Conservation (phyloP, 2,888 invertebrate species). For the Allygus modestus region DNA sequence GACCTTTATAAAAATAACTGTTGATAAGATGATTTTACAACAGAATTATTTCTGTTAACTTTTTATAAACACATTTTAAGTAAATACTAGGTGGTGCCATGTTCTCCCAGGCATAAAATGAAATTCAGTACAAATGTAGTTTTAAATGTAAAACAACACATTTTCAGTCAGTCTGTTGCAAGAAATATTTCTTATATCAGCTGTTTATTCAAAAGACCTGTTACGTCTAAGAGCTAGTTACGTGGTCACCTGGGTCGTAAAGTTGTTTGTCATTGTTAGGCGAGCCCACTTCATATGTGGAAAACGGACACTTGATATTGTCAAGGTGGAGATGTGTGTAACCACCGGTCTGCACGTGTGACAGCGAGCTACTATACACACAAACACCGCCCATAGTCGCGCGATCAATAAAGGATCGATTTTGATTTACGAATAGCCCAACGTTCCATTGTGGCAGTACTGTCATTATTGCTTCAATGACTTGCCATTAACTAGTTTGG, state of each 20-base stretch:
- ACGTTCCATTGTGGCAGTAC: neutral
- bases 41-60: too few species aligned
- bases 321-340: neutral
- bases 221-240: too few species aligned
- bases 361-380: neutral
- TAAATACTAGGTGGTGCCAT: too few species aligned
- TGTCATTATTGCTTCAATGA: neutral
- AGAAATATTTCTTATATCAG: too few species aligned
- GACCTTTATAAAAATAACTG: too few species aligned
- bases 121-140: too few species aligned
- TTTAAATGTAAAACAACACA: too few species aligned
- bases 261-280: neutral
- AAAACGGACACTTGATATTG: neutral
- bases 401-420: neutral
- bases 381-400: neutral
- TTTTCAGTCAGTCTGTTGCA: too few species aligned
- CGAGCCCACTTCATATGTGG: neutral
- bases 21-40: too few species aligned
- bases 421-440: neutral
- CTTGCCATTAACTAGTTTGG: neutral
- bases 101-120: too few species aligned
- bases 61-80: too few species aligned
- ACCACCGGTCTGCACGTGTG: neutral
- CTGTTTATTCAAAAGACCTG: too few species aligned
- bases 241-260: neutral